phyloP scores from a whole-genome alignment of 1,140 invertebrate species.

The Drosophila pseudoobscura region DNA sequence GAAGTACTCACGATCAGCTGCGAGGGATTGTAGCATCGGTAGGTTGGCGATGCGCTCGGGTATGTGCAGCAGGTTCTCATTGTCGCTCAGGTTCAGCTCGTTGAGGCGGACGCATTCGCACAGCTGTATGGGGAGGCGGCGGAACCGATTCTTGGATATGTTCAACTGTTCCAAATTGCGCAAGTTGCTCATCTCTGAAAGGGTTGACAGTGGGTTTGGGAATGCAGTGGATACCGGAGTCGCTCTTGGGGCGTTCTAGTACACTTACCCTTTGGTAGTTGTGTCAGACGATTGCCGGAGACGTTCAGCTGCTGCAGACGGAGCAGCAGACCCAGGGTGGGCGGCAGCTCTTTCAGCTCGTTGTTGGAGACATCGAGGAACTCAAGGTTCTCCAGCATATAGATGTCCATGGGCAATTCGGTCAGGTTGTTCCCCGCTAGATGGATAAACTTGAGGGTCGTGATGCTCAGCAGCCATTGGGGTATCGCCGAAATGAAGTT shows the following conservation, averaged over 20 bases:
- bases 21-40: constrained; percentile 70
- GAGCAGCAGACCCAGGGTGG: constrained; percentile 63
- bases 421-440: constrained; percentile 75
- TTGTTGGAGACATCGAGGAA: constrained; percentile 82
- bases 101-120: constrained; percentile 73
- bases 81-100: constrained; percentile 80
- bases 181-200: constrained; percentile 64
- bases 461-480: constrained; percentile 78
- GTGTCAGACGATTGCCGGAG: constrained; percentile 69
- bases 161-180: constrained; percentile 77
- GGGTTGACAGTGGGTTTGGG: no score
- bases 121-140: constrained; percentile 69
- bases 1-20: constrained; percentile 73
- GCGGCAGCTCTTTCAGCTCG: constrained; percentile 63
- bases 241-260: not conserved
- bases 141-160: constrained; percentile 73
- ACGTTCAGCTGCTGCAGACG: constrained; percentile 72
- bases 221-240: not conserved
- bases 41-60: constrained; percentile 76
- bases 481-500: constrained; percentile 81
- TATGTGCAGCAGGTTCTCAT: constrained; percentile 69
- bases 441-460: constrained; percentile 78
- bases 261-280: constrained; percentile 68
- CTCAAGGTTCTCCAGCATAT: constrained; percentile 77
- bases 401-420: constrained; percentile 70